Percentiles rank a stretch among this genome's conserved stretches.
Conservation (phyloP, 2,113 vertebrate genomes). For the Thinocorus orbignyianus region DNA sequence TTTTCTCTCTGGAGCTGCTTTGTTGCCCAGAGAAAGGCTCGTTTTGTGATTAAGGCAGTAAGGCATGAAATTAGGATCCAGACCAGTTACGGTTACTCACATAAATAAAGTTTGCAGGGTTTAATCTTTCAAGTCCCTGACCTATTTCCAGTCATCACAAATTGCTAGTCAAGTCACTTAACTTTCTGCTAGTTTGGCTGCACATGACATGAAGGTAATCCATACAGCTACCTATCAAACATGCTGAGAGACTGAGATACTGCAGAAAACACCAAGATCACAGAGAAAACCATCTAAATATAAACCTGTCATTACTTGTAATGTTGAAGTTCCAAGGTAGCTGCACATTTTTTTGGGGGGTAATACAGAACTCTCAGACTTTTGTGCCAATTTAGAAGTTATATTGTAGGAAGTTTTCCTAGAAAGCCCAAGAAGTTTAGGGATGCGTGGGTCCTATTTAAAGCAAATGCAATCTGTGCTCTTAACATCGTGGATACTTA, state of each 20-base stretch:
- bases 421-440: background rate
- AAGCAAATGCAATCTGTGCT: background rate
- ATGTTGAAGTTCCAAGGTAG: background rate
- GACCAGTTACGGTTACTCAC: background rate
- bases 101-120: background rate
- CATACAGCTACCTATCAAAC: background rate
- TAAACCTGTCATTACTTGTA: background rate
- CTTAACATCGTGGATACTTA: background rate
- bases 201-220: background rate
- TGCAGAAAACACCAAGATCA: background rate
- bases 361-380: background rate
- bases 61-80: constrained; percentile 18
- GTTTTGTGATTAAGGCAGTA: background rate
- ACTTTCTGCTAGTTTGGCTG: background rate
- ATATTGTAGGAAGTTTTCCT: background rate
- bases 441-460: background rate
- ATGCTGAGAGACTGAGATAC: background rate
- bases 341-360: background rate
- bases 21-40: background rate
- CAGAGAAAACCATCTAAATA: background rate
- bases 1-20: background rate
- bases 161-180: background rate
- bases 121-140: background rate
- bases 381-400: background rate
- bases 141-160: background rate